A percentile compares a stretch with the other conserved stretches of the same genome.
phyloP scores from a whole-genome alignment of 30 jellyfish, hydroid and myxozoan genomes.

The Turritopsis dohrnii region DNA sequence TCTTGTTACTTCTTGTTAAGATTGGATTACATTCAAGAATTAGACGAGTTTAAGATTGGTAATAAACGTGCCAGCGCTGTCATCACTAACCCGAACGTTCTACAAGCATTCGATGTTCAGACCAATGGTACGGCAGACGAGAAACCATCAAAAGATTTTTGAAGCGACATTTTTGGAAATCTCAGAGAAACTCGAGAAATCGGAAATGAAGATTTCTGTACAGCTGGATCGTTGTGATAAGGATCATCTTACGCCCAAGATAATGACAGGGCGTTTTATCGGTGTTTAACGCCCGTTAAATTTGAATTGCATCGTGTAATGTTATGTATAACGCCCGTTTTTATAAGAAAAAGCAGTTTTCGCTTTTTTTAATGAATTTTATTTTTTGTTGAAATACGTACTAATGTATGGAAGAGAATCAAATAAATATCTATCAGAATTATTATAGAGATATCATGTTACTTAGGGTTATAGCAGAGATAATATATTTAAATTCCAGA shows the following conservation, averaged over 20 bases:
- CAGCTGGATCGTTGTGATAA: background rate
- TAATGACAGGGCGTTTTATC: background rate
- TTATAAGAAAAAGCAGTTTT: too few relatives aligned
- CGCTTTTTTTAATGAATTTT: background rate
- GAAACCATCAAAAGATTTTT: background rate
- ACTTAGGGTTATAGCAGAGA: background rate
- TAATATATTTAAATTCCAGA: background rate
- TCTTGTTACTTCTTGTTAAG: background rate
- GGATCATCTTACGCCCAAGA: background rate
- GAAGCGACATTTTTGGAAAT: background rate
- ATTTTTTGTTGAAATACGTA: background rate
- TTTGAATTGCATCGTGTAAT: too few relatives aligned
- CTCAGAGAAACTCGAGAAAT: too few relatives aligned
- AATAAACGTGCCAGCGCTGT: conserved; percentile 33
- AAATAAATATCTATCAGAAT: background rate
- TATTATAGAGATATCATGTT: background rate
- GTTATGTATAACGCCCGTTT: too few relatives aligned
- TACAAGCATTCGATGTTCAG: conserved; percentile 6
- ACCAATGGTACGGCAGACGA: conserved; percentile 3
- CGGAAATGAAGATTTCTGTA: background rate
- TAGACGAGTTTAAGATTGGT: conserved; percentile 24
- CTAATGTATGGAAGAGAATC: background rate
- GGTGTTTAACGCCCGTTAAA: background rate
- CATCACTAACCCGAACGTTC: conserved; percentile 16
- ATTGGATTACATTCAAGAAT: conserved; percentile 15